Percentiles rank a stretch among this genome's conserved stretches.
Evolutionary conservation across 2,888 invertebrate genomes (phyloP).

Genomic region (Spilosoma lubricipeda): DNA sequence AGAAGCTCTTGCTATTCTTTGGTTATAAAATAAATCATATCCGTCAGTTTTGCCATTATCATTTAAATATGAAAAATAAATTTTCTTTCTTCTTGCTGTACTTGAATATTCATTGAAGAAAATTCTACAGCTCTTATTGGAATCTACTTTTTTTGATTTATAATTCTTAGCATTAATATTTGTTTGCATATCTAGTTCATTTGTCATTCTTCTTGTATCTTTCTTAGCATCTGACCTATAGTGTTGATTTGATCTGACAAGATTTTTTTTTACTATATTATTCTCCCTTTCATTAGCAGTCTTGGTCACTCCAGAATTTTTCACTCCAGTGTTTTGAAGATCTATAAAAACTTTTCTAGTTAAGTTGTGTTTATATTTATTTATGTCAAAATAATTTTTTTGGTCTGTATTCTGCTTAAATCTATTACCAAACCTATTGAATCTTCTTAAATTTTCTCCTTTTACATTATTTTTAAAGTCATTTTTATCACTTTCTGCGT

Average conservation of each 20-base stretch:
- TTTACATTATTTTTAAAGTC: not conserved
- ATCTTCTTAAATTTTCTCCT: too few species aligned
- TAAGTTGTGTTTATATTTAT: not conserved
- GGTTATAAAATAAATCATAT: not conserved
- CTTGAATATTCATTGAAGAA: not conserved
- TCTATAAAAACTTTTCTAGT: not conserved
- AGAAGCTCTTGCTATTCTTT: not conserved
- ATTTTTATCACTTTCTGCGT: not conserved
- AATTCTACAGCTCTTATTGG: not conserved
- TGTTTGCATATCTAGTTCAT: not conserved
- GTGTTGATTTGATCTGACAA: not conserved
- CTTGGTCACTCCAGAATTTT: not conserved
- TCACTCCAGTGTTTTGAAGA: not conserved
- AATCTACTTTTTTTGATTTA: not conserved
- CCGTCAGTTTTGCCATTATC: not conserved
- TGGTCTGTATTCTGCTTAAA: not conserved
- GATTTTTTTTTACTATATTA: not conserved
- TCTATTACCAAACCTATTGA: not conserved
- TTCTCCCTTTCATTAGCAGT: not conserved
- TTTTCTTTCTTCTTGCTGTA: not conserved
- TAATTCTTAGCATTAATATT: not conserved
- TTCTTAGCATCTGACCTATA: not conserved
- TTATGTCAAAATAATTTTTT: not conserved
- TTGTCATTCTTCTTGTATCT: not conserved
- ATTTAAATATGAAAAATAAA: constrained; percentile 1